These are phyloP conservation scores for Enteromius trimaculatus DNA, from an alignment of 2,797 vertebrate species.

Conservation along the genomic window DNA sequence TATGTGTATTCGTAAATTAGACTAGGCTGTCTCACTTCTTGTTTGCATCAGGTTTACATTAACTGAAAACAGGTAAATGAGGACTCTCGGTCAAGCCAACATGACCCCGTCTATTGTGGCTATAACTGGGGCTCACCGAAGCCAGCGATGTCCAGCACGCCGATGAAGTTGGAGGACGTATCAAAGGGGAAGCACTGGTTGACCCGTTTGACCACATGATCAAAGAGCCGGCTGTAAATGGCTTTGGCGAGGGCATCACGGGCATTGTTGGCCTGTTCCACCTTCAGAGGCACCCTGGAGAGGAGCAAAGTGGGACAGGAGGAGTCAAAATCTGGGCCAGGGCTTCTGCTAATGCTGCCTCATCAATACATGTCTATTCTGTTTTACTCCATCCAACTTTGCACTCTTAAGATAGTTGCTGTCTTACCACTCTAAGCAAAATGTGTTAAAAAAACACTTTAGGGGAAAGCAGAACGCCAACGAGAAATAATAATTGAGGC, in stretches of 20 bases:
- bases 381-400: constrained; percentile 57
- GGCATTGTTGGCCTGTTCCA: constrained; percentile 97
- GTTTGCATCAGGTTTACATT: background rate
- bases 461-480: background rate
- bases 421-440: constrained; percentile 11
- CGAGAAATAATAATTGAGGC: background rate
- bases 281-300: constrained; percentile 95
- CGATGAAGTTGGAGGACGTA: constrained; percentile 92
- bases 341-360: constrained; percentile 52
- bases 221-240: constrained; percentile 95
- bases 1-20: background rate
- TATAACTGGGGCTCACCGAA: constrained; percentile 85
- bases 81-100: background rate
- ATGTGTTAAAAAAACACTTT: background rate
- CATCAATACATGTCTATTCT: constrained; percentile 57
- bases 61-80: background rate
- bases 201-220: constrained; percentile 97
- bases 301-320: constrained; percentile 67
- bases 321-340: constrained; percentile 68
- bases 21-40: background rate
- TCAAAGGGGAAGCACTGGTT: constrained; percentile 98
- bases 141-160: constrained; percentile 97
- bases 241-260: constrained; percentile 97
- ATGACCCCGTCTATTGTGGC: background rate
- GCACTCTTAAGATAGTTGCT: constrained; percentile 40